phyloP scores from a whole-genome alignment of 2,113 vertebrate genomes.

The Butorides virescens region DNA sequence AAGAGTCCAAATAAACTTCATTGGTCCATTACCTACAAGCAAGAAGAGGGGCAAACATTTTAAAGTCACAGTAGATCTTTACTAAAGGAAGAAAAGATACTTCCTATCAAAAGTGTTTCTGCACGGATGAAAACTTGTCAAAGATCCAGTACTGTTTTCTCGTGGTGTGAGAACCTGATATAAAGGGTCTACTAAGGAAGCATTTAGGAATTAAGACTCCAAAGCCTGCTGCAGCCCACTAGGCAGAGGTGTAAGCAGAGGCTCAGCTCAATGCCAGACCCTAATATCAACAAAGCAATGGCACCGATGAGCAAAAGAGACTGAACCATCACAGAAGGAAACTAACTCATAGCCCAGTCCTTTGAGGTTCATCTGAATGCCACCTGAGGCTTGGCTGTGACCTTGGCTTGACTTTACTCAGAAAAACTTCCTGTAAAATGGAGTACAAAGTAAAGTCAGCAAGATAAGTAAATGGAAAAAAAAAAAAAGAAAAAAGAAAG shows the following conservation, averaged over 20 bases:
- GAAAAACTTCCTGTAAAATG: not conserved
- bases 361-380: not conserved
- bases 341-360: not conserved
- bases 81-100: not conserved
- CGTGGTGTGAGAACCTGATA: not conserved
- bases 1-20: not conserved
- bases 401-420: not conserved
- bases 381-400: not conserved
- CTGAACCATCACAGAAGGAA: not conserved
- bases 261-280: not conserved
- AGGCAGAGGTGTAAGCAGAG: not conserved
- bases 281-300: not conserved
- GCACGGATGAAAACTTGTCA: not conserved
- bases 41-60: not conserved
- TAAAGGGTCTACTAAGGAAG: not conserved
- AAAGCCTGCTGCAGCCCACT: not conserved
- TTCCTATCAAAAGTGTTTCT: not conserved
- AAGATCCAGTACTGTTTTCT: not conserved
- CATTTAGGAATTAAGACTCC: not conserved
- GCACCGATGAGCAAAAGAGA: not conserved
- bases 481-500: not conserved
- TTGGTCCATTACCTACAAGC: not conserved
- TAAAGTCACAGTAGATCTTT: not conserved
- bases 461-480: not conserved
- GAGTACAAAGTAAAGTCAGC: not conserved